Conservation (phyloP, 2,797 vertebrate species). For the Etheostoma nigrum region DNA sequence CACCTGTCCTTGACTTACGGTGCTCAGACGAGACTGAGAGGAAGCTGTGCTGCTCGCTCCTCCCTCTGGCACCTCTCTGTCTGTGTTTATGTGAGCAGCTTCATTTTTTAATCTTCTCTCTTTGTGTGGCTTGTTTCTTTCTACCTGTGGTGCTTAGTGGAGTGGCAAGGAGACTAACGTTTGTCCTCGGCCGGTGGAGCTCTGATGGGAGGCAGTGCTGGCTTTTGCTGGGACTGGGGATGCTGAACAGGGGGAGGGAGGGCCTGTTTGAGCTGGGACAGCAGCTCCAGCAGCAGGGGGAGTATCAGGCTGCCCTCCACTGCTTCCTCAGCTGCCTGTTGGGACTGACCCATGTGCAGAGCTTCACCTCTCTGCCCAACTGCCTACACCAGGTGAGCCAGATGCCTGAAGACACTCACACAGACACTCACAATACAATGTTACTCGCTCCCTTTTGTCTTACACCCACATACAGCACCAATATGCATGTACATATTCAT, state of each 20-base stretch:
- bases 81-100: slow-evolving; percentile 51
- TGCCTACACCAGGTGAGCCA: slow-evolving; percentile 89
- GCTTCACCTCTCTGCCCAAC: slow-evolving; percentile 88
- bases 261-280: slow-evolving; percentile 89
- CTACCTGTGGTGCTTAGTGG: slow-evolving; percentile 67
- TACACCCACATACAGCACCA: slow-evolving; percentile 1
- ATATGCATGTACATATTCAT: slow-evolving; percentile 16
- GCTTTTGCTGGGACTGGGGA: slow-evolving; percentile 82
- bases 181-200: slow-evolving; percentile 68
- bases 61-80: slow-evolving; percentile 33
- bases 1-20: slow-evolving; percentile 84
- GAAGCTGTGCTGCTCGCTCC: slow-evolving; percentile 48
- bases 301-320: slow-evolving; percentile 87
- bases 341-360: slow-evolving; percentile 88
- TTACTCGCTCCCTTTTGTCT: neutral
- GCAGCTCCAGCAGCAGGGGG: slow-evolving; percentile 88
- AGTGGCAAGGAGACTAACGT: slow-evolving; percentile 53
- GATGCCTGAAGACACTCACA: slow-evolving; percentile 17
- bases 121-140: slow-evolving; percentile 46
- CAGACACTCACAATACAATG: neutral
- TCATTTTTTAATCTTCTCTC: slow-evolving; percentile 25
- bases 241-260: slow-evolving; percentile 88
- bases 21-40: slow-evolving; percentile 64
- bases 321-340: slow-evolving; percentile 89
- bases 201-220: slow-evolving; percentile 83